Evolutionary conservation across 2,797 vertebrate genomes (phyloP).

Genomic region (Diplodus sargus): DNA sequence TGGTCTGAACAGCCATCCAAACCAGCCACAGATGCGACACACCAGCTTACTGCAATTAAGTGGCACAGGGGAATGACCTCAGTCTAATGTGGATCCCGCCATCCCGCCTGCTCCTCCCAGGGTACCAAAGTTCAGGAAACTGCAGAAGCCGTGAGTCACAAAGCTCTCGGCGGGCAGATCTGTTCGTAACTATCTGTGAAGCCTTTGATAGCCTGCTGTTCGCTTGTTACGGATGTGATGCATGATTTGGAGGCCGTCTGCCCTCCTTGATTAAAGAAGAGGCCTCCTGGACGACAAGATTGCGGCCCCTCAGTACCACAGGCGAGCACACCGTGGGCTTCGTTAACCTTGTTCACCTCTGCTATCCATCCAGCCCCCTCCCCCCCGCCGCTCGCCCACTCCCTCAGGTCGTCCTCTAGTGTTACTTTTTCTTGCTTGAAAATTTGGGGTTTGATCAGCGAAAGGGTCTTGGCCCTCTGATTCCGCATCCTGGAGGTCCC

Average conservation of each 20-base stretch:
- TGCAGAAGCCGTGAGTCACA: constrained; percentile 81
- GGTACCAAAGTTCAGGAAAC: constrained; percentile 77
- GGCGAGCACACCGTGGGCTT: constrained; percentile 63
- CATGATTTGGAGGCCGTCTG: constrained; percentile 80
- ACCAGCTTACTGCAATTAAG: constrained; percentile 76
- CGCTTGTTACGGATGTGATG: constrained; percentile 83
- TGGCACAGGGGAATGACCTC: constrained; percentile 74
- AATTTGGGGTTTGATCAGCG: constrained; percentile 72
- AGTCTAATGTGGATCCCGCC: constrained; percentile 60
- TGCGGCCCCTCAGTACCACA: constrained; percentile 71
- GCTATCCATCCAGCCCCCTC: constrained; percentile 59
- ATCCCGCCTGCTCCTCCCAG: constrained; percentile 40
- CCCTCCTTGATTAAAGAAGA: constrained; percentile 86
- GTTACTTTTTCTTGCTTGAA: constrained; percentile 60
- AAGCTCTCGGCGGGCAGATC: constrained; percentile 70
- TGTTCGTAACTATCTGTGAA: constrained; percentile 81
- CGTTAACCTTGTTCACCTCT: constrained; percentile 84
- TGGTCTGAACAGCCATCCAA: constrained; percentile 68
- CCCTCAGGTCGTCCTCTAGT: constrained; percentile 65
- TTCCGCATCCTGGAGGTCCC: constrained; percentile 72
- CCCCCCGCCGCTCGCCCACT: constrained; percentile 9
- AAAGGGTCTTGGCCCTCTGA: constrained; percentile 59
- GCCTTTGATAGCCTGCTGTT: constrained; percentile 76
- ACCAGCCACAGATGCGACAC: constrained; percentile 75
- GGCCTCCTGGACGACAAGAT: constrained; percentile 58